These are phyloP conservation scores for Ornithoptera alexandrae DNA, from an alignment of 2,888 invertebrate genomes.

Conservation along the genomic window DNA sequence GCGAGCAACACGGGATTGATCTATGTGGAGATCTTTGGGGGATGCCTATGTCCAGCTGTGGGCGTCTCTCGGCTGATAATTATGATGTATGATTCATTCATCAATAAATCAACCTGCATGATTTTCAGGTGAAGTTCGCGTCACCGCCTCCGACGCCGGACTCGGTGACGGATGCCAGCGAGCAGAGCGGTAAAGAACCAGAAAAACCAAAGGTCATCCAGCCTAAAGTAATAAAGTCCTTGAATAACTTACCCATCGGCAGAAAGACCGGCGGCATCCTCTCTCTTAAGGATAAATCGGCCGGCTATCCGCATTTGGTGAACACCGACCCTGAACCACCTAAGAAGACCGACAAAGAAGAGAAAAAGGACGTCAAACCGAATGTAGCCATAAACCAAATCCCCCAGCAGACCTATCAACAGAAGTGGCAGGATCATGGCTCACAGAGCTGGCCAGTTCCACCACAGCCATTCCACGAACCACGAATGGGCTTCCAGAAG, in stretches of 20 bases:
- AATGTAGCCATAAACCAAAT: slow-evolving; percentile 48
- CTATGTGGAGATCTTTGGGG: no score
- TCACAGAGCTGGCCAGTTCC: slow-evolving; percentile 47
- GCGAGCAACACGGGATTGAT: no score
- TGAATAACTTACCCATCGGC: slow-evolving; percentile 67
- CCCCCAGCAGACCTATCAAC: slow-evolving; percentile 47
- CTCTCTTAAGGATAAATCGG: slow-evolving; percentile 75
- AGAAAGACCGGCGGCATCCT: slow-evolving; percentile 75
- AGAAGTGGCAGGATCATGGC: slow-evolving; percentile 41
- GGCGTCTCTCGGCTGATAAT: no score
- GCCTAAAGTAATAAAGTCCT: slow-evolving; percentile 64
- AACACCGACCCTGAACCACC: slow-evolving; percentile 61
- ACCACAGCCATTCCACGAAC: slow-evolving; percentile 44
- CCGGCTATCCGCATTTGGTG: slow-evolving; percentile 74
- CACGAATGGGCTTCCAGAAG: slow-evolving; percentile 58
- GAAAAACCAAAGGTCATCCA: slow-evolving; percentile 67
- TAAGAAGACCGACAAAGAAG: slow-evolving; percentile 61
- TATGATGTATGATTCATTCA: no score
- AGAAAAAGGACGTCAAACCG: slow-evolving; percentile 57
- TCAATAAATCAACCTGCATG: no score
- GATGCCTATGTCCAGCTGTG: no score
- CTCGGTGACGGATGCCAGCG: slow-evolving; percentile 47
- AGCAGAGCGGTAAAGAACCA: slow-evolving; percentile 45
- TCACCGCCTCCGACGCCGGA: slow-evolving; percentile 75
- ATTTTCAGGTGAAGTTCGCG: slow-evolving; percentile 77